phyloP scores from a whole-genome alignment of 2,113 vertebrate species.

The Phalacrocorax carbo region DNA sequence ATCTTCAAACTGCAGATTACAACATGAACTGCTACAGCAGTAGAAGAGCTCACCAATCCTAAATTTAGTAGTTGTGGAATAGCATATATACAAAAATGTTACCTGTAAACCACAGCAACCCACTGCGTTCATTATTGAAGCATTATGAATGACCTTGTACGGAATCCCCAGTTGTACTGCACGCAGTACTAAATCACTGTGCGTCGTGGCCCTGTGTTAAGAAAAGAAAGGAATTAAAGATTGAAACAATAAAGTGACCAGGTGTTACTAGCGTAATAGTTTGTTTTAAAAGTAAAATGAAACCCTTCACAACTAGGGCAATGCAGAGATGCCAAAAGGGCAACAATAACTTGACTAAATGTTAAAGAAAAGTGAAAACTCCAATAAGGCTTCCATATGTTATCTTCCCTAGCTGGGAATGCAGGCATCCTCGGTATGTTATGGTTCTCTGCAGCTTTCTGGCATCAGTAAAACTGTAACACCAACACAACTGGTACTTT shows the following conservation, averaged over 20 bases:
- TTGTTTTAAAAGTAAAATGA: neutral
- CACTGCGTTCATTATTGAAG: constrained; percentile 93
- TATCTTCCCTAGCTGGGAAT: neutral
- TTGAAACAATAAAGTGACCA: neutral
- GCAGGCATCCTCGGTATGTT: neutral
- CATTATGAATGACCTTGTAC: constrained; percentile 92
- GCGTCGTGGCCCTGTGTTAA: constrained; percentile 89
- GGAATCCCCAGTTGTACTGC: constrained; percentile 87
- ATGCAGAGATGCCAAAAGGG: neutral
- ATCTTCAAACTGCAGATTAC: neutral
- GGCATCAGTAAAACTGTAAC: neutral
- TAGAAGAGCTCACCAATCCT: neutral
- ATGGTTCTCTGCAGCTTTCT: neutral
- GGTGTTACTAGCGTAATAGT: neutral
- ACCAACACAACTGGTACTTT: neutral
- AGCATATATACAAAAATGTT: neutral
- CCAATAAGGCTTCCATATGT: neutral
- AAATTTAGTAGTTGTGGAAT: neutral
- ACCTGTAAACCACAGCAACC: constrained; percentile 98
- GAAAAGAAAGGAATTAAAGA: constrained; percentile 7
- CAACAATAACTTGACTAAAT: neutral
- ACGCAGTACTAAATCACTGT: constrained; percentile 93
- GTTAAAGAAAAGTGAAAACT: neutral
- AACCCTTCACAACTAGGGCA: neutral
- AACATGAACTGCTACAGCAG: neutral